phyloP scores from a whole-genome alignment of 2,113 vertebrate genomes.

The Heterotilapia buettikoferi region DNA sequence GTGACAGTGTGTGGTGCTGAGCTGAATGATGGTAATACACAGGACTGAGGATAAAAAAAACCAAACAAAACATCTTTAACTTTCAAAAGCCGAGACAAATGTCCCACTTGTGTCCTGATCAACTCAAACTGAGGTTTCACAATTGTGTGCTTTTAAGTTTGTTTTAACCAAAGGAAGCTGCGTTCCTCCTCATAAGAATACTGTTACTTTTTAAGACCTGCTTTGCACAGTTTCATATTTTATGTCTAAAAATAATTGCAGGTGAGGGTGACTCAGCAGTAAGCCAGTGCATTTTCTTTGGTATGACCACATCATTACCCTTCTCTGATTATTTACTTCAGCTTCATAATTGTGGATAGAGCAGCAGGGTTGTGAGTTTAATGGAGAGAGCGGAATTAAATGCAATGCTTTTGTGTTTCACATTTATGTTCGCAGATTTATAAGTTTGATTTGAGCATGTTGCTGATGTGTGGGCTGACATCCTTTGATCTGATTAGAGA shows the following conservation, averaged over 20 bases:
- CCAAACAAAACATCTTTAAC: no score
- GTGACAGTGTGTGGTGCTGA: not conserved
- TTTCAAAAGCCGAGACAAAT: not conserved
- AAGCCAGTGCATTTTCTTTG: not conserved
- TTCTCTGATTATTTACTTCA: not conserved
- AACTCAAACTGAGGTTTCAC: not conserved
- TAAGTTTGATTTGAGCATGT: not conserved
- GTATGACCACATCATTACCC: not conserved
- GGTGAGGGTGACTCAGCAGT: conserved; percentile 6
- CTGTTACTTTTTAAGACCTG: not conserved
- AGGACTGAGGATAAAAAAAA: not conserved
- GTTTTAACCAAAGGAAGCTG: not conserved
- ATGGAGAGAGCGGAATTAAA: not conserved
- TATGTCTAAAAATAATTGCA: not conserved
- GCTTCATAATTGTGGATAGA: not conserved
- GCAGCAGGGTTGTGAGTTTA: not conserved
- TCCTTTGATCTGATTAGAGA: not conserved
- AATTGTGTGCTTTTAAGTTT: not conserved
- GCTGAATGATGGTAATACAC: not conserved
- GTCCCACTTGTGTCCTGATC: not conserved
- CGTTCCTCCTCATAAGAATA: not conserved
- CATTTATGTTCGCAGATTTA: not conserved
- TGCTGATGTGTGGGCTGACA: not conserved
- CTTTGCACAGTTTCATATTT: not conserved
- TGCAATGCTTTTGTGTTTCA: not conserved